phyloP scores from a whole-genome alignment of 2,113 vertebrate species.

The Myotis lucifugus region DNA sequence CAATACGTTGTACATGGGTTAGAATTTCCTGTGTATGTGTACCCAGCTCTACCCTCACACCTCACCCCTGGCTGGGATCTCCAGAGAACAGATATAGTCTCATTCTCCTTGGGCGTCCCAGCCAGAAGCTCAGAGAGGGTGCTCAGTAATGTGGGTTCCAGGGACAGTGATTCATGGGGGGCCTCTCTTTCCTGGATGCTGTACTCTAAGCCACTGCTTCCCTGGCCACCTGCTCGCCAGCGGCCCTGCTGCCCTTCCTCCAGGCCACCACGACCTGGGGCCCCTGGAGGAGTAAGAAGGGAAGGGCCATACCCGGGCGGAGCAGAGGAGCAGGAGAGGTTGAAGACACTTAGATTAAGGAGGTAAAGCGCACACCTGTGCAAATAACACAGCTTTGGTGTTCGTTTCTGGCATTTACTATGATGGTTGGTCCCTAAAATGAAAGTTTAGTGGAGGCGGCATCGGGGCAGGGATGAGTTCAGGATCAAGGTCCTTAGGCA shows the following conservation, averaged over 20 bases:
- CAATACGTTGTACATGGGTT: accelerated
- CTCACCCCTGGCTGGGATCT: no score
- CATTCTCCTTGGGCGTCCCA: not conserved
- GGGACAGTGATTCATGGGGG: no score
- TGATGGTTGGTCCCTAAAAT: not conserved
- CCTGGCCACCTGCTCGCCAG: not conserved
- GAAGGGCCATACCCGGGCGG: not conserved
- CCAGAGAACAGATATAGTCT: not conserved
- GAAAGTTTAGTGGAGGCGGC: not conserved
- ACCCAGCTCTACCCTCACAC: not conserved
- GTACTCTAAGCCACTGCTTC: not conserved
- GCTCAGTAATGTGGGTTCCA: not conserved
- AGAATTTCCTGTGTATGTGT: not conserved
- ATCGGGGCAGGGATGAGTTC: not conserved
- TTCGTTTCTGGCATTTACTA: not conserved
- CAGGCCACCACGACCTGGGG: not conserved
- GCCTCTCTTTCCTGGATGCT: not conserved
- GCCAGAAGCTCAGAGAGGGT: not conserved
- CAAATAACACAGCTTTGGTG: not conserved
- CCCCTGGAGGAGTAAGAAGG: not conserved
- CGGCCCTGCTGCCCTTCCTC: not conserved
- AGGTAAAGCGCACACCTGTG: not conserved
- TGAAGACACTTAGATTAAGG: not conserved
- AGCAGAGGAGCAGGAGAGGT: not conserved
- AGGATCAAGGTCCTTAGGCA: not conserved